A percentile compares a stretch with the other conserved stretches of the same genome.
phyloP scores from a whole-genome alignment of 1,140 invertebrate species.

The Drosophila pruinosa region DNA sequence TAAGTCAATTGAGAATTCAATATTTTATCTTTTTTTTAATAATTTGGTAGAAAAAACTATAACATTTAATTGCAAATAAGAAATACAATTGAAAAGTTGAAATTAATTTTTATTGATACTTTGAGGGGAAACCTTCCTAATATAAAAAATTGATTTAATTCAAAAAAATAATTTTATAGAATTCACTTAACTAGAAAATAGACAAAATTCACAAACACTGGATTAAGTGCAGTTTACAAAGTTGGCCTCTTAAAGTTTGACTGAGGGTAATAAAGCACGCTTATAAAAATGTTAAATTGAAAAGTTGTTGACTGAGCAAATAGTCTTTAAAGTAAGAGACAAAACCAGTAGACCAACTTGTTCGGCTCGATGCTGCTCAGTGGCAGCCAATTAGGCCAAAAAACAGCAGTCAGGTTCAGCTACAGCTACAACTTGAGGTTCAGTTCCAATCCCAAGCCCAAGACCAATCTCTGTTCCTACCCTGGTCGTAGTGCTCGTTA shows the following conservation, averaged over 20 bases:
- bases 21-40: too few relatives aligned
- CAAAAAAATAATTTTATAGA: too few relatives aligned
- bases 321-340: constrained; percentile 14
- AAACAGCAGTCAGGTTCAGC: constrained; percentile 30
- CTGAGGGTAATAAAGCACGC: not conserved
- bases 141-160: too few relatives aligned
- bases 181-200: too few relatives aligned
- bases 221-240: not conserved
- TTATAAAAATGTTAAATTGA: constrained; percentile 10
- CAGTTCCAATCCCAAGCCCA: constrained; percentile 2
- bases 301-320: constrained; percentile 14
- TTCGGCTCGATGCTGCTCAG: constrained; percentile 40
- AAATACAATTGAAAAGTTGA: too few relatives aligned
- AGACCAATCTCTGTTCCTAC: not conserved
- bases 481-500: not conserved
- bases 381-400: constrained; percentile 45
- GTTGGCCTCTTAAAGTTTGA: not conserved
- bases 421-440: constrained; percentile 5
- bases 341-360: constrained; percentile 18
- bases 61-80: too few relatives aligned
- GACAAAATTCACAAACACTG: not conserved
- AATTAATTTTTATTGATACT: too few relatives aligned
- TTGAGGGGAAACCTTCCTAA: too few relatives aligned
- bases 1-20: too few relatives aligned
- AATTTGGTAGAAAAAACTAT: too few relatives aligned